Evolutionary conservation across 2,113 vertebrate species (phyloP), one percentile per base, ranked within the genome.

Genomic region (Coturnix japonica): DNA sequence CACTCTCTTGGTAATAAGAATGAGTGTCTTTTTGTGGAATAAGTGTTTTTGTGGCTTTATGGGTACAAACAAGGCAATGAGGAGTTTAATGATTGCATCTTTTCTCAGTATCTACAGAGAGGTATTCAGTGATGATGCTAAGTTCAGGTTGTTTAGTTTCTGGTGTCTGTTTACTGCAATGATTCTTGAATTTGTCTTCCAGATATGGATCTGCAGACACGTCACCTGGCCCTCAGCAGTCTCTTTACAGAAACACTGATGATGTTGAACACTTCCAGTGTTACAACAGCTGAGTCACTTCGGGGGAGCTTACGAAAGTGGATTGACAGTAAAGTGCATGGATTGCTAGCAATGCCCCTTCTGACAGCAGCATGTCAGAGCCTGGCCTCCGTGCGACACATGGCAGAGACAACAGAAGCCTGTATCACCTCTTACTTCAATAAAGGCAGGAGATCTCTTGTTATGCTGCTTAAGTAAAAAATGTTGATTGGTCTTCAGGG

Each of bases 311-410:
- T 99, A 35, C 97, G 98, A 16, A 79, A 56, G 70, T 99, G 99
- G 99, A 97, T 99, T 26, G 96, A 97, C 41, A 95, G 96, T 77
- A 98, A 97, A 19, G 97, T 98, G 81, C 97, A 95, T 0, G 98
- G 98, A 37, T 93, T 98, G 82, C 97, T 98, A 18, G 98, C 98
- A 11, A 98, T 99, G 96, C 99, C 99, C 1, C 98, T 99, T 7
- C 97, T 99, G 59, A 99, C 99, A 0, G 99, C 99, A 1, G 98
- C 98, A 3, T 99, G 99, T 56, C 98, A 98, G 93, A 99, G 98
- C 92, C 97, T 99, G 87, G 99, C 99, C 6, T 99, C 99, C 0
- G 99, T 99, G 57, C 98, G 98, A 28, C 99, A 99, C 94, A 99
- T 99, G 99, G 98, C 99, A 0, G 98, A 98, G 89, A 98, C 97